phyloP scores from a whole-genome alignment of 2,113 vertebrate genomes.

The Alligator sinensis region DNA sequence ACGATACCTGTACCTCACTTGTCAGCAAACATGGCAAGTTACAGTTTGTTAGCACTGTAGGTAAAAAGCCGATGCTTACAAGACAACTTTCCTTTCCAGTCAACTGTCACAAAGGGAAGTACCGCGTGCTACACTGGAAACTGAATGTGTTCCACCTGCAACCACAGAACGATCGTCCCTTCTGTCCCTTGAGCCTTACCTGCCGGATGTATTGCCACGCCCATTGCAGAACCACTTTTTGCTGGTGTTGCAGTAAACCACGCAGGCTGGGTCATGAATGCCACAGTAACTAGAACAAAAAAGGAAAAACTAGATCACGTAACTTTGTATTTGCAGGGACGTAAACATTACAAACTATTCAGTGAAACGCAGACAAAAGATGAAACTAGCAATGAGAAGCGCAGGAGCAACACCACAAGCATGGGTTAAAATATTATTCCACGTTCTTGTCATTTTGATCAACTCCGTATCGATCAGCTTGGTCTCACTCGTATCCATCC shows the following conservation, averaged over 20 bases:
- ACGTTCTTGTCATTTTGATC: background rate
- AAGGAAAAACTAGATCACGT: background rate
- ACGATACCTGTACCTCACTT: background rate
- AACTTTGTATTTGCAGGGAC: background rate
- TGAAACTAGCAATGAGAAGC: background rate
- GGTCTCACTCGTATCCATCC: accelerated
- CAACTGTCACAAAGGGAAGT: background rate
- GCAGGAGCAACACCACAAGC: accelerated
- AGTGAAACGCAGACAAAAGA: accelerated
- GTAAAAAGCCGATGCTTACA: background rate
- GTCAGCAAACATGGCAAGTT: background rate
- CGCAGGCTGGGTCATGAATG: conserved; percentile 97
- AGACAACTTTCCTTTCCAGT: background rate
- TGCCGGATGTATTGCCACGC: conserved; percentile 98
- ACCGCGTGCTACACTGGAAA: background rate
- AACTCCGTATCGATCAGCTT: background rate
- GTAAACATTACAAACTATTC: background rate
- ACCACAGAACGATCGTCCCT: background rate
- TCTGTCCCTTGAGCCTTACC: conserved; percentile 71
- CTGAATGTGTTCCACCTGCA: background rate
- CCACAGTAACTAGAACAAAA: conserved; percentile 91
- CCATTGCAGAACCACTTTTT: conserved; percentile 99
- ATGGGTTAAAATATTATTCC: accelerated
- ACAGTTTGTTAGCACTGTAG: no score
- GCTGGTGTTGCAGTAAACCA: conserved; percentile 99